These are phyloP conservation scores for Crypturellus undulatus DNA, from an alignment of 2,113 vertebrate genomes.

Conservation along the genomic window DNA sequence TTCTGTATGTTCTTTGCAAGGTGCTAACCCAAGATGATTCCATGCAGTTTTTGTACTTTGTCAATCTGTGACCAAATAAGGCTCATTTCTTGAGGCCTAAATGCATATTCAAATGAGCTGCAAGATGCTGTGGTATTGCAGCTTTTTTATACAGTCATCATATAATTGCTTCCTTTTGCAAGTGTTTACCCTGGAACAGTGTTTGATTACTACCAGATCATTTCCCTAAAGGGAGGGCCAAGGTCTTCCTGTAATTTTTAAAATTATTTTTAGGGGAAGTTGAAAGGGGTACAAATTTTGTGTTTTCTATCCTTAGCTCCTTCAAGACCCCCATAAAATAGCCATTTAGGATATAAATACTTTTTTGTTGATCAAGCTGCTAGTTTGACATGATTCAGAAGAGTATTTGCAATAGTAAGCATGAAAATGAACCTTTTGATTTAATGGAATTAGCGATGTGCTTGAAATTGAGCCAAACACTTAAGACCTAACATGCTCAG, in stretches of 20 bases:
- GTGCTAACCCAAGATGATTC: neutral
- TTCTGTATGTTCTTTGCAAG: neutral
- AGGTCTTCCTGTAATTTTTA: neutral
- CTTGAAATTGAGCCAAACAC: neutral
- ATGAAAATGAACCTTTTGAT: neutral
- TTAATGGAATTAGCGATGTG: neutral
- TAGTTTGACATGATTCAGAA: neutral
- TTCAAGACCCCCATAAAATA: neutral
- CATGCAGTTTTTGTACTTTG: neutral
- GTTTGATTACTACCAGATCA: neutral
- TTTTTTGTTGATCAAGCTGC: neutral
- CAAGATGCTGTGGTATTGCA: neutral
- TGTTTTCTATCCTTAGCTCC: neutral
- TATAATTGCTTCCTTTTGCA: neutral
- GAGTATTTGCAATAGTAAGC: neutral
- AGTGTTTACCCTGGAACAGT: neutral
- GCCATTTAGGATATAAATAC: neutral
- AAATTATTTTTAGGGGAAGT: fast-evolving
- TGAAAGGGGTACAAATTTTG: neutral
- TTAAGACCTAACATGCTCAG: neutral
- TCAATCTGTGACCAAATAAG: neutral
- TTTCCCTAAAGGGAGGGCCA: neutral
- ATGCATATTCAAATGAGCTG: neutral
- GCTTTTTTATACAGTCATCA: neutral
- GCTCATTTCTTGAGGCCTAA: neutral